Evolutionary conservation across 1,140 invertebrate species (phyloP).

Genomic region (Frieseomelitta varia): DNA sequence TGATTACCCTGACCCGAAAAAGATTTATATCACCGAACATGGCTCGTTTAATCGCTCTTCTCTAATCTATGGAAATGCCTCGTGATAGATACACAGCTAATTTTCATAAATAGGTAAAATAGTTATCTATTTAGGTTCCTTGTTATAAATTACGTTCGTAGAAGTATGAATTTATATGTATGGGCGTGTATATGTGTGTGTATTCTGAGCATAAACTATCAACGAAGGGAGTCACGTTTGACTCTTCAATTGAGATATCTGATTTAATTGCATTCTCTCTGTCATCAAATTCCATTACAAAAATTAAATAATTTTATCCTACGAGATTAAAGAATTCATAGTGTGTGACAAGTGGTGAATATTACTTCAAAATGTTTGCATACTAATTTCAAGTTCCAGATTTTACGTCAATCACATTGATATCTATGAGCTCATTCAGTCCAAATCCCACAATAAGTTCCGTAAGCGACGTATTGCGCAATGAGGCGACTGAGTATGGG

Average conservation of each 20-base stretch:
- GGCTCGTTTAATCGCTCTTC: background rate
- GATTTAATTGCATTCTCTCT: too few species aligned
- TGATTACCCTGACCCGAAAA: background rate
- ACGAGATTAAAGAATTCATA: too few species aligned
- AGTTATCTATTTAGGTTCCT: too few species aligned
- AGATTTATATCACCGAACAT: background rate
- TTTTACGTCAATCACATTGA: background rate
- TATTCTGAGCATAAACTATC: too few species aligned
- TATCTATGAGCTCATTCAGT: background rate
- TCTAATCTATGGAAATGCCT: background rate
- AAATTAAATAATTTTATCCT: too few species aligned
- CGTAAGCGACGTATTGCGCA: background rate
- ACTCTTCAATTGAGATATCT: too few species aligned
- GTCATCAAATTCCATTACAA: too few species aligned
- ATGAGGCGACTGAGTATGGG: background rate
- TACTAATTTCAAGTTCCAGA: background rate
- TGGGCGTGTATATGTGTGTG: too few species aligned
- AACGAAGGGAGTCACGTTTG: too few species aligned
- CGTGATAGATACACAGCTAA: background rate
- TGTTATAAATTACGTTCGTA: too few species aligned
- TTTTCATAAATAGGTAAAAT: background rate
- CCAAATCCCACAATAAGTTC: background rate
- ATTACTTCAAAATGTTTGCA: background rate
- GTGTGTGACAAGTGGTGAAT: background rate
- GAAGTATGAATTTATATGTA: too few species aligned